Percentiles rank a stretch among this genome's conserved stretches.
phyloP scores from a whole-genome alignment of 2,113 vertebrate genomes.

The Upupa epops region DNA sequence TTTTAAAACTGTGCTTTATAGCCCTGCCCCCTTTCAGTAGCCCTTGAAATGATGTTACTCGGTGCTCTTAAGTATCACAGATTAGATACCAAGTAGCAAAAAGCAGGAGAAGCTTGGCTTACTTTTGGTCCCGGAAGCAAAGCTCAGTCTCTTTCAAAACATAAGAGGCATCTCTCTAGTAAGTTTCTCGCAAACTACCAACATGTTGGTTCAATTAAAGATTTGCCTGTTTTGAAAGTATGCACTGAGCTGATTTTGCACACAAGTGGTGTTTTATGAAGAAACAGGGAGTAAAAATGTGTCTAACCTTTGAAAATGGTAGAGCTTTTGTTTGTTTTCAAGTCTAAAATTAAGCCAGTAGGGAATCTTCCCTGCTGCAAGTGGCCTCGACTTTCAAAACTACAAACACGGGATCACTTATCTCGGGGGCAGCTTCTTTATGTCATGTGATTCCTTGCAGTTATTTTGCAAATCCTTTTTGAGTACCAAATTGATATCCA shows the following conservation, averaged over 20 bases:
- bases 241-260: conserved; percentile 53
- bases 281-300: conserved; percentile 31
- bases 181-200: conserved; percentile 18
- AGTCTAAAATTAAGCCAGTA: neutral
- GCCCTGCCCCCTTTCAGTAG: neutral
- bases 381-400: neutral
- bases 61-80: neutral
- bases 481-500: neutral
- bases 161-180: neutral
- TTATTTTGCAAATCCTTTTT: neutral
- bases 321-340: conserved; percentile 26
- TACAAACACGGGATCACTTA: neutral
- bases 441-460: neutral
- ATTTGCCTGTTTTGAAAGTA: conserved; percentile 43
- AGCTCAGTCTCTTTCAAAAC: neutral
- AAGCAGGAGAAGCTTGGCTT: neutral
- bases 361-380: neutral
- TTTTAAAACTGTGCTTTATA: neutral
- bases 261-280: conserved; percentile 53
- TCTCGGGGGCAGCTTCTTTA: neutral
- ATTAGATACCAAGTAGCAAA: conserved; percentile 8
- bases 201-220: conserved; percentile 67
- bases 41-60: neutral
- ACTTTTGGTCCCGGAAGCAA: neutral
- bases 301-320: conserved; percentile 48